Evolutionary conservation across 2,888 invertebrate species (phyloP).

Genomic region (Cryptus armator): DNA sequence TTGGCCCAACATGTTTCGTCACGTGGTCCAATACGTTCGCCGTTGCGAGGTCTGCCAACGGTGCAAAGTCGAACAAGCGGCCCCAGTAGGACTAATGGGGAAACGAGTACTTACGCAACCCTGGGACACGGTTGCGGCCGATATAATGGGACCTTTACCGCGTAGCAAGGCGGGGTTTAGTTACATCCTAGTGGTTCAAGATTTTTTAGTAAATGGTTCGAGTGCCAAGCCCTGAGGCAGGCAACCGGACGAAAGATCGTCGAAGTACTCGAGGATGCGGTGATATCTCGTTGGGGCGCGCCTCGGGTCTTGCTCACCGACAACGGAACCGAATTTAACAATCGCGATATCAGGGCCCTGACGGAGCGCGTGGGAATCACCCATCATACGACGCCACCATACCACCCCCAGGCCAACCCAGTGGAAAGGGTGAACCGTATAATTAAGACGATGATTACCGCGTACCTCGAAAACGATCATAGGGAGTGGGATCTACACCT

Average conservation of each 20-base stretch:
- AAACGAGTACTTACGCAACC: background rate
- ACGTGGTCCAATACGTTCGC: constrained; percentile 62
- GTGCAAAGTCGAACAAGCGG: background rate
- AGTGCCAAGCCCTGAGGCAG: background rate
- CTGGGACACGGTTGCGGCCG: constrained; percentile 17
- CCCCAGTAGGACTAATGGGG: background rate
- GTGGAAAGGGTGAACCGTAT: background rate
- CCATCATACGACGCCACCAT: constrained; percentile 6
- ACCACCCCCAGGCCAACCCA: constrained; percentile 28
- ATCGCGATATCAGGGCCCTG: background rate
- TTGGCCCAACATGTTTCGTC: constrained; percentile 34
- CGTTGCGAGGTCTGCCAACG: background rate
- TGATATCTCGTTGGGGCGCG: constrained; percentile 40
- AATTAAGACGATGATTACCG: background rate
- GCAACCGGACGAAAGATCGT: background rate
- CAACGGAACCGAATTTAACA: background rate
- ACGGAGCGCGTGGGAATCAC: background rate
- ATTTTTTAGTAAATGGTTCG: background rate
- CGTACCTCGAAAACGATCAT: background rate
- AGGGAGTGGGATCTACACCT: constrained; percentile 25
- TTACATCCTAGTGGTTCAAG: background rate
- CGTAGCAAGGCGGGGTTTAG: background rate
- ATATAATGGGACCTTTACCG: constrained; percentile 66
- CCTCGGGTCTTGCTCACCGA: constrained; percentile 1
- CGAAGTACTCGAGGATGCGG: constrained; percentile 6